These are phyloP conservation scores for Urocitellus parryii DNA, from an alignment of 2,113 vertebrate species.

Conservation along the genomic window DNA sequence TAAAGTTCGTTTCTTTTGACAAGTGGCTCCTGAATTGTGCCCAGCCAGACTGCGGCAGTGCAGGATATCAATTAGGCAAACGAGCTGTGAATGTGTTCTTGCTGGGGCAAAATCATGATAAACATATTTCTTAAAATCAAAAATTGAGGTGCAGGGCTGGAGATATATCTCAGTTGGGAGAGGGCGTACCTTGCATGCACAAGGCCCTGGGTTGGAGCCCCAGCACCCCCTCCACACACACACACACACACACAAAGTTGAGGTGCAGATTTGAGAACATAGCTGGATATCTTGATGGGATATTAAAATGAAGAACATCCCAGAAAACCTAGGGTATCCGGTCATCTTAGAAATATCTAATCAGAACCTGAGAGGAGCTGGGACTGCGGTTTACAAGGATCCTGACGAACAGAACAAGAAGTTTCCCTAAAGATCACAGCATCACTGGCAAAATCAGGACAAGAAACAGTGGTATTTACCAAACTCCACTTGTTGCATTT, in stretches of 20 bases:
- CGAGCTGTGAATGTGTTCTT: background rate
- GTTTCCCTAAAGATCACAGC: background rate
- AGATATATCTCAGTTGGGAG: no score
- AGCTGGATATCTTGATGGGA: background rate
- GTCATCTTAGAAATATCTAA: background rate
- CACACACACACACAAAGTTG: no score
- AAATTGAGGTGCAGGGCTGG: background rate
- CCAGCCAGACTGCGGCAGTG: no score
- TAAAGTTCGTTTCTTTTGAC: no score
- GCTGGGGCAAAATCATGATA: background rate
- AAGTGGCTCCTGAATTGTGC: no score
- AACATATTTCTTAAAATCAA: background rate
- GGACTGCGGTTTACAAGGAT: background rate
- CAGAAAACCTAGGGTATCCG: background rate
- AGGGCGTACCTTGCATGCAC: no score
- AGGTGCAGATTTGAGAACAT: background rate
- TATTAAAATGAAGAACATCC: background rate
- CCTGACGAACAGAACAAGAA: background rate
- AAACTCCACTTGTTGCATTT: background rate
- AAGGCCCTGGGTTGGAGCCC: no score
- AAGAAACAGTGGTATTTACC: background rate
- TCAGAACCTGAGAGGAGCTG: background rate
- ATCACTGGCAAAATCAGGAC: background rate
- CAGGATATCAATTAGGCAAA: background rate
- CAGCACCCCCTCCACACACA: no score